Evolutionary conservation across 2,888 invertebrate genomes (phyloP), one percentile per base, ranked within the genome.

Genomic region (Lasioglossum oenotherae): DNA sequence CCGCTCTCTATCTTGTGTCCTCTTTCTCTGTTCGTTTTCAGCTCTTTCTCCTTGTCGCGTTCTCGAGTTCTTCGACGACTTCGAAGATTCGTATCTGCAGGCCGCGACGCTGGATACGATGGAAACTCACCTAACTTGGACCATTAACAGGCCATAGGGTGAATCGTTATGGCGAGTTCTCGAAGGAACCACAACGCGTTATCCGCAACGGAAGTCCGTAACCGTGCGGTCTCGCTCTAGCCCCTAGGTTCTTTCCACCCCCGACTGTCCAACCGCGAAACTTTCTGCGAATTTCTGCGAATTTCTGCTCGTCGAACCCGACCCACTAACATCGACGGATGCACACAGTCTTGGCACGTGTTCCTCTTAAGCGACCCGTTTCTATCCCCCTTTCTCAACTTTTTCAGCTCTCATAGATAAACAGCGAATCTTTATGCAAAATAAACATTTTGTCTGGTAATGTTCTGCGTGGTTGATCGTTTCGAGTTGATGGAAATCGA

Each of bases 61-160:
- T 14, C 67, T 76, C 84, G 57, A 81, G 80, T 86, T 90, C 86
- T 90, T 87, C 88, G 88, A 86, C 80, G 86, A 88, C 85, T 90
- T 89, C 72, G 78, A 78, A 90, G 85, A 87, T 90, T 78, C 85
- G 84, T 86, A 90, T 90, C 90, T 88, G 67, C 82, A 71, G 79
- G 73, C 73, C 83, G 78, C 83, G 81, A 87, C 75, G 81, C 71
- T 74, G 80, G 74, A 46, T 78, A 78, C 77, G 82, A 86, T 88
- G 79, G 84, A 88, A 88, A 85, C 87, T 90, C 89, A 81, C 82
- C 87, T 87, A 92, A 92, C 90, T 92, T 91, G 84, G 82, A 75
- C 88, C 89, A 92, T 92, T 92, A 92, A 87, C 90, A 82, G 81
- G 81, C 87, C 89, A 89, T 89, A 91, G 86, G 82, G 81, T 74